Conservation (phyloP, 2,888 invertebrate genomes). For the Toxonevra muliebris region DNA sequence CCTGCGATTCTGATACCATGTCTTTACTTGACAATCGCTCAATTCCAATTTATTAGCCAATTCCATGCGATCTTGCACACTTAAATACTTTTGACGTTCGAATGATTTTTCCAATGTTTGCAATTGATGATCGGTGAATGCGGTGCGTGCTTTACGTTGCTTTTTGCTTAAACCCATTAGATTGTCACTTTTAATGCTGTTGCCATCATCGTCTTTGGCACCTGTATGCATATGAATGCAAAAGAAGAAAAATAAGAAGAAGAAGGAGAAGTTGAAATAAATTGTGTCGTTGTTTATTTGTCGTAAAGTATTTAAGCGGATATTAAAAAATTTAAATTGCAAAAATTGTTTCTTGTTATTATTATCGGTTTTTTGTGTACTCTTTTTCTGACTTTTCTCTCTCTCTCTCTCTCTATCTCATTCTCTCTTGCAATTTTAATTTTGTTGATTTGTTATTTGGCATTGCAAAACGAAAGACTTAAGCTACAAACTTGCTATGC, state of each 20-base stretch:
- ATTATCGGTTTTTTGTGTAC: no score
- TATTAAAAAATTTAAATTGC: slow-evolving; percentile 22
- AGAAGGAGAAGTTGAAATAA: neutral
- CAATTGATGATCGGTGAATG: slow-evolving; percentile 98
- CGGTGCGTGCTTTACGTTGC: slow-evolving; percentile 95
- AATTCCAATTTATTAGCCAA: slow-evolving; percentile 94
- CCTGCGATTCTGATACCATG: slow-evolving; percentile 99
- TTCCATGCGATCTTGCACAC: slow-evolving; percentile 98
- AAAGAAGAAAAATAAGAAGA: neutral
- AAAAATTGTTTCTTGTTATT: slow-evolving; percentile 1
- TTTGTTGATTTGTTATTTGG: slow-evolving; percentile 8
- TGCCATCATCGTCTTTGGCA: slow-evolving; percentile 83
- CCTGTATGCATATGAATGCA: slow-evolving; percentile 68
- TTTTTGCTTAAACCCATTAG: slow-evolving; percentile 79
- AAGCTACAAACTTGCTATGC: slow-evolving; percentile 30
- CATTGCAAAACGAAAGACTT: slow-evolving; percentile 33
- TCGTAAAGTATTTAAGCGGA: slow-evolving; percentile 17
- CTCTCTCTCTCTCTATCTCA: no score
- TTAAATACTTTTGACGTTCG: slow-evolving; percentile 95
- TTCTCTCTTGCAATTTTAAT: neutral
- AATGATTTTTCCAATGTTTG: slow-evolving; percentile 97
- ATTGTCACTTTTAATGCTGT: slow-evolving; percentile 60
- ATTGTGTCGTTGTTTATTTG: neutral
- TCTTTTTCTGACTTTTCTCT: no score
- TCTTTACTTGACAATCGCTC: slow-evolving; percentile 99